These are phyloP conservation scores for Lamellibrachia satsuma DNA, from an alignment of 2,888 invertebrate genomes.

Conservation along the genomic window DNA sequence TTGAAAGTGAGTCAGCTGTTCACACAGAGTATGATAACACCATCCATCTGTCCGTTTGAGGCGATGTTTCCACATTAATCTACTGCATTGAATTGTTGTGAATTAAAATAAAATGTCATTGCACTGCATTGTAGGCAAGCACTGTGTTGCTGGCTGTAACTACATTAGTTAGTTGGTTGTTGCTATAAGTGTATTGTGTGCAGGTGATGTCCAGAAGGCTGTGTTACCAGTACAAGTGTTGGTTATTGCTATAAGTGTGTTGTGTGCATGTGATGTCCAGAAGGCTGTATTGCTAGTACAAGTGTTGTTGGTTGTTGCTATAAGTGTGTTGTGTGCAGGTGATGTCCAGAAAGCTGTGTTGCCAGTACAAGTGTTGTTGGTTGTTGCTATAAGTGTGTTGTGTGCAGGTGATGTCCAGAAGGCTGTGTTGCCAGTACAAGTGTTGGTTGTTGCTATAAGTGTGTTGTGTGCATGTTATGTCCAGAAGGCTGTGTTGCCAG, in stretches of 20 bases:
- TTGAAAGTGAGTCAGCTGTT: slow-evolving; percentile 63
- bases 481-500: slow-evolving; percentile 46
- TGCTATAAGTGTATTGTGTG: neutral
- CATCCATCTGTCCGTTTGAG: neutral
- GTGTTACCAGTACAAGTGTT: slow-evolving; percentile 48
- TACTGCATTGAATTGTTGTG: neutral
- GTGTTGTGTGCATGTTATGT: slow-evolving; percentile 42
- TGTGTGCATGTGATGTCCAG: too few relatives aligned
- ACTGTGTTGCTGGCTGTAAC: too few relatives aligned
- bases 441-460: neutral
- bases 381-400: neutral
- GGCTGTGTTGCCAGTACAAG: too few relatives aligned
- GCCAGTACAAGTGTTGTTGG: neutral
- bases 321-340: too few relatives aligned
- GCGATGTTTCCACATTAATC: neutral
- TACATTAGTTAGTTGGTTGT: neutral
- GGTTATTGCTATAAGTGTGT: too few relatives aligned
- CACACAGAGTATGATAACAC: neutral
- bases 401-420: slow-evolving; percentile 62
- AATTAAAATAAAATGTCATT: neutral
- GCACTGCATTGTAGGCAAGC: neutral
- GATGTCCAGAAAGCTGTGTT: too few relatives aligned
- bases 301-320: neutral
- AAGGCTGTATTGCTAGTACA: neutral
- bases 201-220: slow-evolving; percentile 64